Conservation (phyloP, 2,113 vertebrate genomes). For the Apteryx owenii region DNA sequence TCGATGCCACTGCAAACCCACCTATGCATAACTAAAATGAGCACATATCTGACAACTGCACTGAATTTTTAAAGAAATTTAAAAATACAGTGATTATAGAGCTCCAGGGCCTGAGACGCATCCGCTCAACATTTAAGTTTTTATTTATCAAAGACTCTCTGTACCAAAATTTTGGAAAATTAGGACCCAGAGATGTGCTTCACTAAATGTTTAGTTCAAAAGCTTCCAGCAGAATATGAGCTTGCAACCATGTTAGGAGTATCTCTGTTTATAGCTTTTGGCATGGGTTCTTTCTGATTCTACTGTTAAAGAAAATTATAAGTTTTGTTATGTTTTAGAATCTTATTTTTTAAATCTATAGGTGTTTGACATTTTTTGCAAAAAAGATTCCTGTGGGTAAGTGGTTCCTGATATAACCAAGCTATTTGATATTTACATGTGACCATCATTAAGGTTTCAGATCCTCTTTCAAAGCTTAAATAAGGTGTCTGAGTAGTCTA, state of each 20-base stretch:
- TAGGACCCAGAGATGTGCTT: background rate
- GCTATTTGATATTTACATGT: background rate
- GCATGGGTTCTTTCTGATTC: background rate
- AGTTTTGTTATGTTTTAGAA: background rate
- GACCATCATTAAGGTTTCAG: constrained; percentile 16
- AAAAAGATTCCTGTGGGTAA: background rate
- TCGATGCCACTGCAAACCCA: constrained; percentile 26
- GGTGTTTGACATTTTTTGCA: background rate
- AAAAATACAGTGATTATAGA: constrained; percentile 32
- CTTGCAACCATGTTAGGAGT: background rate
- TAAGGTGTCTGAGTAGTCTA: constrained; percentile 46
- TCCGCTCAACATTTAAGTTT: background rate
- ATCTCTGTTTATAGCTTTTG: background rate
- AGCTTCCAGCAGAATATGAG: background rate
- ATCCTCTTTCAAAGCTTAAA: constrained; percentile 44
- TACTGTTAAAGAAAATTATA: background rate
- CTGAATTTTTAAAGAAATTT: constrained; percentile 26
- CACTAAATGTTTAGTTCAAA: background rate
- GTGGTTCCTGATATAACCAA: background rate
- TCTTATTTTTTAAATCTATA: background rate
- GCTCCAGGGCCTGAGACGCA: background rate
- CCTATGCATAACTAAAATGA: constrained; percentile 58
- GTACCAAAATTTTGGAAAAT: background rate
- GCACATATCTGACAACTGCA: constrained; percentile 41
- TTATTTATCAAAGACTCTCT: background rate